Percentiles rank a stretch among this genome's conserved stretches.
Conservation (phyloP, 2,888 invertebrate species). For the Sisyra terminalis region DNA sequence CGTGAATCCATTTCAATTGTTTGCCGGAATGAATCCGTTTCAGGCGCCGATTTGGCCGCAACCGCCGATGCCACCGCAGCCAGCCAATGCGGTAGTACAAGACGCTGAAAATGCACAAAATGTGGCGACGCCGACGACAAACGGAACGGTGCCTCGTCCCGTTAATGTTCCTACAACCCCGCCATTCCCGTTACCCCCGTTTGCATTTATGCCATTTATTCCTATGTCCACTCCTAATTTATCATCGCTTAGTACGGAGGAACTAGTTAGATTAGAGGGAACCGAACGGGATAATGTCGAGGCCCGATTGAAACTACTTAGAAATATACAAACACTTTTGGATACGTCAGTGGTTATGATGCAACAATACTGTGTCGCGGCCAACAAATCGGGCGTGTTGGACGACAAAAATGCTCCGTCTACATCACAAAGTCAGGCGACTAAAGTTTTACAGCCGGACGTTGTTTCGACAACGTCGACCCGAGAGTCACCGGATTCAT, state of each 20-base stretch:
- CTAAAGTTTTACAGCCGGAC: conserved; percentile 2
- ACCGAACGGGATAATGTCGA: conserved; percentile 74
- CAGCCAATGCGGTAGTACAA: not conserved
- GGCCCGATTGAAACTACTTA: conserved; percentile 68
- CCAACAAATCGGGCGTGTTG: conserved; percentile 21
- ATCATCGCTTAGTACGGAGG: conserved; percentile 60
- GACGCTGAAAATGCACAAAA: conserved; percentile 11
- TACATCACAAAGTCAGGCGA: too few species aligned
- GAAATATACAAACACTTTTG: conserved; percentile 61
- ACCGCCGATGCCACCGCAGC: conserved; percentile 12
- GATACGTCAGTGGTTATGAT: conserved; percentile 89
- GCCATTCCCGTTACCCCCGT: conserved; percentile 29
- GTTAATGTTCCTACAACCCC: conserved; percentile 24
- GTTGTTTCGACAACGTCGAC: conserved; percentile 6
- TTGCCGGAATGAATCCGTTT: conserved; percentile 9
- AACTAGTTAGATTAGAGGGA: conserved; percentile 79
- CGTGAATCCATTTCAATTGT: conserved; percentile 12
- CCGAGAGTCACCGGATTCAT: conserved; percentile 6
- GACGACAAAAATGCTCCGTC: too few species aligned
- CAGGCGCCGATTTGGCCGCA: conserved; percentile 16
- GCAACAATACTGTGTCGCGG: conserved; percentile 76
- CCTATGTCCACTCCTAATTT: conserved; percentile 63
- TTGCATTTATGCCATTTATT: conserved; percentile 36
- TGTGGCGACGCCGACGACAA: conserved; percentile 11
- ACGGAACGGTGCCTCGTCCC: conserved; percentile 12